phyloP scores from a whole-genome alignment of 2,797 vertebrate species.

The Eurystomus glaucurus region DNA sequence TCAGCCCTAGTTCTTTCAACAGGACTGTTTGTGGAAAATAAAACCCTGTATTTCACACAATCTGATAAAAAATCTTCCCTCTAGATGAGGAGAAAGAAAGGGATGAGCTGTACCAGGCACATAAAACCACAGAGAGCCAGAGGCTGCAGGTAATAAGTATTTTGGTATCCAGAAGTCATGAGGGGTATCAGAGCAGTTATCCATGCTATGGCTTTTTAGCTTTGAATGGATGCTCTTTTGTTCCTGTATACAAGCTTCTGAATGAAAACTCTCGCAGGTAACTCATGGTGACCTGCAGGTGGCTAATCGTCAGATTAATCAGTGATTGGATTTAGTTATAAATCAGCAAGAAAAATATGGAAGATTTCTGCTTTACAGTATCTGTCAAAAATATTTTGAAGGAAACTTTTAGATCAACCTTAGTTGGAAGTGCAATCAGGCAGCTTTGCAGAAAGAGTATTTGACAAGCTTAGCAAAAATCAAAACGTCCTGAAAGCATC shows the following conservation, averaged over 20 bases:
- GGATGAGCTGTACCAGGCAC: neutral
- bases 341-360: neutral
- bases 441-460: neutral
- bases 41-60: neutral
- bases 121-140: neutral
- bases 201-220: neutral
- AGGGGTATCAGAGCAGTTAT: neutral
- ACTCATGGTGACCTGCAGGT: neutral
- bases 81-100: neutral
- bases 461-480: conserved; percentile 38
- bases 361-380: neutral
- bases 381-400: neutral
- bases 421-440: neutral
- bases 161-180: neutral
- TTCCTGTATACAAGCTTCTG: neutral
- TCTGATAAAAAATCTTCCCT: neutral
- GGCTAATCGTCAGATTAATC: neutral
- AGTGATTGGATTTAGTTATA: neutral
- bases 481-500: conserved; percentile 8
- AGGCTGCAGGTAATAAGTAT: neutral
- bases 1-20: neutral
- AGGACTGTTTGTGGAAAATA: neutral
- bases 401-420: neutral
- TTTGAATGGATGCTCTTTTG: neutral
- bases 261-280: neutral